phyloP scores from a whole-genome alignment of 2,113 vertebrate genomes.

The Egretta garzetta region DNA sequence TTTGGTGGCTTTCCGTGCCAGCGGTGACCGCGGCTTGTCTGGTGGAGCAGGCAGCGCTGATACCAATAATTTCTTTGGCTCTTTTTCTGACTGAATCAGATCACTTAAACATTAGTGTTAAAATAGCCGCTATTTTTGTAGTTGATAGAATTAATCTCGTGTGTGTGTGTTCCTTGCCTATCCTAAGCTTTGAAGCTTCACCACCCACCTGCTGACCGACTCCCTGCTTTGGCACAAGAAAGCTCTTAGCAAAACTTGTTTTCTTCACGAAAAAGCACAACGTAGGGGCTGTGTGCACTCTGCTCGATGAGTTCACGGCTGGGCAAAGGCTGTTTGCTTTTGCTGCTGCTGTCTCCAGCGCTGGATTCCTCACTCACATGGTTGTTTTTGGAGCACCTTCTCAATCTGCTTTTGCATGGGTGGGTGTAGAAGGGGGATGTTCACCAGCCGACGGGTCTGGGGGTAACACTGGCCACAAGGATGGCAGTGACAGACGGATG shows the following conservation, averaged over 20 bases:
- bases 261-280: neutral
- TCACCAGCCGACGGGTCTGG: neutral
- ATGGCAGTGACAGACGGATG: neutral
- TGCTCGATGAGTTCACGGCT: neutral
- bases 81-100: slow-evolving; percentile 16
- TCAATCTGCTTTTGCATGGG: neutral
- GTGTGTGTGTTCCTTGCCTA: neutral
- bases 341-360: neutral
- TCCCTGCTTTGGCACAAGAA: neutral
- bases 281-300: neutral
- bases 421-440: neutral
- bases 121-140: slow-evolving; percentile 46
- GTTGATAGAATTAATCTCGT: neutral
- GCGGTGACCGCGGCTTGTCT: neutral
- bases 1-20: neutral
- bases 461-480: neutral
- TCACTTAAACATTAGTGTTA: slow-evolving; percentile 35
- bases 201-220: neutral
- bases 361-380: neutral
- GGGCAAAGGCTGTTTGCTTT: neutral
- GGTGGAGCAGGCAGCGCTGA: neutral
- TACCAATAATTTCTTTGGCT: slow-evolving; percentile 35
- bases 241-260: neutral
- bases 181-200: neutral
- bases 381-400: neutral